Evolutionary conservation across 2,797 vertebrate genomes (phyloP).

Genomic region (Podarcis lilfordi): DNA sequence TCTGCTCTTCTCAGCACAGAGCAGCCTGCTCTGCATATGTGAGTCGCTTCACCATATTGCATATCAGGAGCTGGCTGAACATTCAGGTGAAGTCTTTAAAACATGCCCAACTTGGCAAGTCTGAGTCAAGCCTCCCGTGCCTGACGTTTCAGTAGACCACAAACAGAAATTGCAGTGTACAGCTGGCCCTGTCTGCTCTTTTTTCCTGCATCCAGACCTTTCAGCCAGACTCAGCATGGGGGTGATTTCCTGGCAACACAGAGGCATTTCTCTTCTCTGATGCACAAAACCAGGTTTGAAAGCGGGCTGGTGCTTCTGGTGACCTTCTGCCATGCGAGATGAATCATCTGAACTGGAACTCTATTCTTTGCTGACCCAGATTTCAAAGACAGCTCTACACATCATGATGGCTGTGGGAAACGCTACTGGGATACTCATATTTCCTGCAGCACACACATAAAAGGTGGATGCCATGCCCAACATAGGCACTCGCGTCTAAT

Average conservation of each 20-base stretch:
- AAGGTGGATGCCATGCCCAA: neutral
- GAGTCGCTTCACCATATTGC: slow-evolving; percentile 18
- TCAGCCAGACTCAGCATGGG: neutral
- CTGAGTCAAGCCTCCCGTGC: neutral
- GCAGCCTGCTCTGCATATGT: slow-evolving; percentile 13
- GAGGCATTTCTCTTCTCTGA: slow-evolving; percentile 16
- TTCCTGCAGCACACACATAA: neutral
- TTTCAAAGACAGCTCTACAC: neutral
- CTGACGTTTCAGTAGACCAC: neutral
- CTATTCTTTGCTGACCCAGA: neutral
- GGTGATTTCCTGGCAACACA: slow-evolving; percentile 24
- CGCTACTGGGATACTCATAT: neutral
- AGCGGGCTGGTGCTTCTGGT: neutral
- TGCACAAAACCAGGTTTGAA: slow-evolving; percentile 16
- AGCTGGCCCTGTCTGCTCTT: neutral
- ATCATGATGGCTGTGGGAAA: neutral
- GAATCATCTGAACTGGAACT: neutral
- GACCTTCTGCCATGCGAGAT: slow-evolving; percentile 12
- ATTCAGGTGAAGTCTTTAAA: slow-evolving; percentile 27
- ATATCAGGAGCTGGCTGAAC: slow-evolving; percentile 20
- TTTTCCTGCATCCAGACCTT: slow-evolving; percentile 14
- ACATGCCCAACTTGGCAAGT: slow-evolving; percentile 8
- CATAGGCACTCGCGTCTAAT: neutral
- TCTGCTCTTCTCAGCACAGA: neutral
- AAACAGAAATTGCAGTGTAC: neutral